Percentiles rank a stretch among this genome's conserved stretches.
Evolutionary conservation across 2,797 vertebrate species (phyloP).

Genomic region (Ctenosaura bakeri): DNA sequence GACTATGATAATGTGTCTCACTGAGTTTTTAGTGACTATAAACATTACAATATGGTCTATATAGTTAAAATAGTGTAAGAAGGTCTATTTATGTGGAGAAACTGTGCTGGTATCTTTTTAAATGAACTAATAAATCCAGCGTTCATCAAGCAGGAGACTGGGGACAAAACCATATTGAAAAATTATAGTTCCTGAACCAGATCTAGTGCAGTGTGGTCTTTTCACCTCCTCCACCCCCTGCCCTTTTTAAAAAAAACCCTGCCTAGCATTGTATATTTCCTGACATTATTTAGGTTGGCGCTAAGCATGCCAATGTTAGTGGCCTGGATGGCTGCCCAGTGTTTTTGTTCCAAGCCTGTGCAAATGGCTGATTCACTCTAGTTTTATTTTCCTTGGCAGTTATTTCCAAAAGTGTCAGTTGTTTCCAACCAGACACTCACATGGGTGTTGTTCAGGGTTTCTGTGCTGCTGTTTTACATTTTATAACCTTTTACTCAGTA

Average conservation of each 20-base stretch:
- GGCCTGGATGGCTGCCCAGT: conserved; percentile 38
- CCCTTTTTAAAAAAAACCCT: background rate
- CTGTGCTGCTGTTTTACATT: conserved; percentile 43
- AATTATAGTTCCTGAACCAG: background rate
- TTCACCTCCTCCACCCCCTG: background rate
- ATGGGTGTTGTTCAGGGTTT: conserved; percentile 43
- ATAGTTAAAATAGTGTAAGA: background rate
- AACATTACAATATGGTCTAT: background rate
- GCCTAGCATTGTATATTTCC: conserved; percentile 19
- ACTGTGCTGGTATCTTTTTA: background rate
- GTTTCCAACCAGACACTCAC: conserved; percentile 45
- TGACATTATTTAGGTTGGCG: conserved; percentile 42
- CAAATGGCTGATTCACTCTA: conserved; percentile 42
- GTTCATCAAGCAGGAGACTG: background rate
- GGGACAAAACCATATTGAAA: conserved; percentile 7
- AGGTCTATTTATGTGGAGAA: background rate
- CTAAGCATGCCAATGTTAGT: background rate
- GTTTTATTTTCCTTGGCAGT: conserved; percentile 56
- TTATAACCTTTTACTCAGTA: conserved; percentile 26
- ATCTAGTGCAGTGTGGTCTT: background rate
- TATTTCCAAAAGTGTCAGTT: conserved; percentile 54
- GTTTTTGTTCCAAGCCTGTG: conserved; percentile 46
- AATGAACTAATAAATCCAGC: conserved; percentile 26
- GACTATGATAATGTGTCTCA: background rate
- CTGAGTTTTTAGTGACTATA: background rate